phyloP scores from a whole-genome alignment of 2,888 invertebrate species.

The Tortrix viridana region DNA sequence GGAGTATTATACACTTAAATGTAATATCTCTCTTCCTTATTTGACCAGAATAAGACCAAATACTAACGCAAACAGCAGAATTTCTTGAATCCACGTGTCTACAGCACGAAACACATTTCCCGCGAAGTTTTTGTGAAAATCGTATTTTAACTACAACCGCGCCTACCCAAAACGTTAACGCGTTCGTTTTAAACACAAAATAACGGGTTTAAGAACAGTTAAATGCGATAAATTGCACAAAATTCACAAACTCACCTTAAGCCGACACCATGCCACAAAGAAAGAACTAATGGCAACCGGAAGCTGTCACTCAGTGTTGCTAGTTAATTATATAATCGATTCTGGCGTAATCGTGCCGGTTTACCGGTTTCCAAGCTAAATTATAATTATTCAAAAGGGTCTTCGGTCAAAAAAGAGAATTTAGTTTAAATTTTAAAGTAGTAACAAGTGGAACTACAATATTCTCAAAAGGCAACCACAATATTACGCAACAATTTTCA shows the following conservation, averaged over 20 bases:
- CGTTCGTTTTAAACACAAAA: conserved; percentile 24
- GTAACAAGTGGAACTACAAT: too few relatives aligned
- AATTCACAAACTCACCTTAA: conserved; percentile 73
- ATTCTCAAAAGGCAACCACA: too few relatives aligned
- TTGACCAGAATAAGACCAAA: neutral
- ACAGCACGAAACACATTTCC: conserved; percentile 4
- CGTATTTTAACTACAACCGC: neutral
- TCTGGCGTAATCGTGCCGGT: conserved; percentile 3
- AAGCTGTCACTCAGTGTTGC: conserved; percentile 36
- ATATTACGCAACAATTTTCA: too few relatives aligned
- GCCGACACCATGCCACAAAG: conserved; percentile 82
- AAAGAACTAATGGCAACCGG: conserved; percentile 62
- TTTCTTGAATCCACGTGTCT: conserved; percentile 31
- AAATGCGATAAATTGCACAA: conserved; percentile 54
- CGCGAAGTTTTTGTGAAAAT: conserved; percentile 4
- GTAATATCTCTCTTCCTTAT: neutral
- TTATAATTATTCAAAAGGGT: too few relatives aligned
- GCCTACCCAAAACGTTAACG: conserved; percentile 3
- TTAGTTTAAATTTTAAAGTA: too few relatives aligned
- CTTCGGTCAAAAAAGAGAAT: too few relatives aligned
- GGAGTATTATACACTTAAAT: neutral
- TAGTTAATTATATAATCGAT: conserved; percentile 14
- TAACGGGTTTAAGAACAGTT: conserved; percentile 46
- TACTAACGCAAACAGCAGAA: neutral
- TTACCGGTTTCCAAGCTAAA: neutral